Evolutionary conservation across 2,113 vertebrate species (phyloP), one percentile per base, ranked within the genome.

Genomic region (Uropsilus gracilis): DNA sequence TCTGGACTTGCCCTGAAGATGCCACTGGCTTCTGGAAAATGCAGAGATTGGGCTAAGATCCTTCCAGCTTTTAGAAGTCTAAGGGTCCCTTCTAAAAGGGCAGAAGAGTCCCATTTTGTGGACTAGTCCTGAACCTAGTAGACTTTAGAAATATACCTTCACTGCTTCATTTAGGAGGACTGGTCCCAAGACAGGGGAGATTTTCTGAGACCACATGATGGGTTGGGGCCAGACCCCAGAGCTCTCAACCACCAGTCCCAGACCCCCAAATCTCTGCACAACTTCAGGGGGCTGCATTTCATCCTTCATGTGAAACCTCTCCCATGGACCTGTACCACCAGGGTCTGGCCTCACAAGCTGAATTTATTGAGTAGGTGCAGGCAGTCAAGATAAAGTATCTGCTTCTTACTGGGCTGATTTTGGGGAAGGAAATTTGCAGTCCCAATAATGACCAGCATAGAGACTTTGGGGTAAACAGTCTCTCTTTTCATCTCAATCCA

Each of bases 201-300:
- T 64, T 83, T 89, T 68, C 37, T 9, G 69, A 39, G 30, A 34
- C 66, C 44, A 39, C 39, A 11, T 18, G 11, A 14, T 37, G 3
- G 50, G 32, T 89, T 5, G 30, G 55, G 53, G 8, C 3, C 26
- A 75, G 88, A 53, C 18, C 26, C 55, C 18, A 39, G 37, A 61
- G 72, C 42, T 73, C 72, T 46, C 34, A 28, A 2, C 30, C 16
- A 7, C n/a, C 20, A 24, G 39, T 46, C 9, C 8, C 26, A 26
- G 34, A 16, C 0, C 57, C 44, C 32, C 1, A 12, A 0, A 0
- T 55, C n/a, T 30, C 32, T 5, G 6, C 9, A 44, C 22, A 18
- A 17, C 24, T 82, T 32, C 3, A 0, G 37, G 32, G 57, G 37
- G 32, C 22, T 44, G 48, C 26, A 34, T 63, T 28, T 39, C 57